phyloP scores from a whole-genome alignment of 2,113 vertebrate genomes.

The Nettapus auritus region DNA sequence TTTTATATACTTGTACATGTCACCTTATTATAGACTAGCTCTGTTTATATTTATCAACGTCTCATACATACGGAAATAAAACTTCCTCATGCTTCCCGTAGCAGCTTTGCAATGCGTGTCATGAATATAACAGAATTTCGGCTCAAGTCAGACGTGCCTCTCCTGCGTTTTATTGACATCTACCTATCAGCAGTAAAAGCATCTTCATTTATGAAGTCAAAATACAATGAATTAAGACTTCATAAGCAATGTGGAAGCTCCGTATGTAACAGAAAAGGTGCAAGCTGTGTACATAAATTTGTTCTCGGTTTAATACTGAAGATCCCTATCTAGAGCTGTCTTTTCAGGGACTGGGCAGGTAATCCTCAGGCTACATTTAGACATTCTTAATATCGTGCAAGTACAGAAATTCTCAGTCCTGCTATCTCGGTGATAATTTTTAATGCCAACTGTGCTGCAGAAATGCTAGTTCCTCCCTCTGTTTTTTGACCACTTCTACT shows the following conservation, averaged over 20 bases:
- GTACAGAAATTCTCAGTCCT: not conserved
- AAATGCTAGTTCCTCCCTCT: not conserved
- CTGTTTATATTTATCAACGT: not conserved
- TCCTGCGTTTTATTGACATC: not conserved
- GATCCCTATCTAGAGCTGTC: not conserved
- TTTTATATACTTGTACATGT: not conserved
- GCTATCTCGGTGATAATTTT: not conserved
- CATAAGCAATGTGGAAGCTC: not conserved
- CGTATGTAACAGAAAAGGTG: not conserved
- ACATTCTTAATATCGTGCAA: not conserved
- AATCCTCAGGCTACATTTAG: not conserved
- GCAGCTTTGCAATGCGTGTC: not conserved
- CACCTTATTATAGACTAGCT: not conserved
- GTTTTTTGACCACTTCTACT: not conserved
- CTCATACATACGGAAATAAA: not conserved
- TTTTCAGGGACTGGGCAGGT: not conserved
- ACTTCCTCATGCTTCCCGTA: not conserved
- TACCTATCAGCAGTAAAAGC: not conserved
- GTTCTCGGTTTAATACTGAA: not conserved
- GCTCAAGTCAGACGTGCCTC: rapidly evolving
- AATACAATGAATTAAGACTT: too few relatives aligned
- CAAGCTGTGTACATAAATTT: not conserved
- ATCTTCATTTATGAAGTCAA: not conserved
- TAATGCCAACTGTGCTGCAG: not conserved
- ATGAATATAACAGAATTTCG: not conserved